Evolutionary conservation across 2,888 invertebrate genomes (phyloP).

Genomic region (Ennomos erosarius): DNA sequence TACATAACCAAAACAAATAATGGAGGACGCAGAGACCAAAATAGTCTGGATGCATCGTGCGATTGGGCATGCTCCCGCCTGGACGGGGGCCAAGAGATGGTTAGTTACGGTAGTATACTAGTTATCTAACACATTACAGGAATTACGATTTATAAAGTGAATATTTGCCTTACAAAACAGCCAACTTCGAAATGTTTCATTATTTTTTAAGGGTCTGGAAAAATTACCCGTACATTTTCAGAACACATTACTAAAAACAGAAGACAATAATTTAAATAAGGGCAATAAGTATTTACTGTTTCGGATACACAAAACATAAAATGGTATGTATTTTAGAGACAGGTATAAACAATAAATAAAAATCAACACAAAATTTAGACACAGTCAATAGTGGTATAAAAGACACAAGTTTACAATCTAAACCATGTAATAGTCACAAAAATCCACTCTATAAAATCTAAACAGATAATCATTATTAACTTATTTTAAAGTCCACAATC

Average conservation of each 20-base stretch:
- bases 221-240: conserved; percentile 1
- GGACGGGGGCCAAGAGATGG: conserved; percentile 62
- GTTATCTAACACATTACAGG: conserved; percentile 34
- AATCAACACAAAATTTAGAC: conserved; percentile 5
- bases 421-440: conserved; percentile 33
- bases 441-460: conserved; percentile 54
- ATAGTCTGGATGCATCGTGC: conserved; percentile 73
- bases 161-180: conserved; percentile 40
- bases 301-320: conserved; percentile 8
- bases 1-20: conserved; percentile 62
- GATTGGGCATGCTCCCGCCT: conserved; percentile 62
- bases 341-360: conserved; percentile 1
- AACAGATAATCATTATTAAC: conserved; percentile 34
- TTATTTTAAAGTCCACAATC: conserved; percentile 52
- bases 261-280: background rate
- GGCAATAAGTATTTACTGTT: background rate
- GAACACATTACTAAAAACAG: conserved; percentile 2
- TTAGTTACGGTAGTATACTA: conserved; percentile 48
- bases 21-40: conserved; percentile 70
- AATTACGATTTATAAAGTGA: conserved; percentile 50
- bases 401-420: conserved; percentile 9
- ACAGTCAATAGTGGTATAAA: conserved; percentile 28
- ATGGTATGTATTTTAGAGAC: conserved; percentile 1
- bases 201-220: no score
- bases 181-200: no score